A percentile compares a stretch with the other conserved stretches of the same genome.
Conservation (phyloP, 2,113 vertebrate genomes). For the Scortum barcoo region DNA sequence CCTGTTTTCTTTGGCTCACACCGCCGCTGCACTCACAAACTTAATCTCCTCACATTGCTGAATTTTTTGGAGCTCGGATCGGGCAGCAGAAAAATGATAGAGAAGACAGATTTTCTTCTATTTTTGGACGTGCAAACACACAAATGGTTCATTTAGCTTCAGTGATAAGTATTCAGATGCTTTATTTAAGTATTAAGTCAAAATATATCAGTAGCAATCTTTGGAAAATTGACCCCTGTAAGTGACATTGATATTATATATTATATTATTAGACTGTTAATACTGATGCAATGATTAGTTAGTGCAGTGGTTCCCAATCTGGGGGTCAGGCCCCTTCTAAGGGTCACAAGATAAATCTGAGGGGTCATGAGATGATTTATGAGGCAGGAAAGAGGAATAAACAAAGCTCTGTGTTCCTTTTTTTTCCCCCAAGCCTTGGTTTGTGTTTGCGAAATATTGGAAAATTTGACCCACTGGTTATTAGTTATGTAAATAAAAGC, state of each 20-base stretch:
- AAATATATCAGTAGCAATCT: too few species aligned
- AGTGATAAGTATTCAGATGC: too few species aligned
- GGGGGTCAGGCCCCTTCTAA: background rate
- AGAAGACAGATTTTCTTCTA: background rate
- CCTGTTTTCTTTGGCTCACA: slow-evolving; percentile 35
- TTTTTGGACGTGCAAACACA: background rate
- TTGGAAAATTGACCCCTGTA: background rate
- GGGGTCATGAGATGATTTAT: background rate
- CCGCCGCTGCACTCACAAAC: background rate
- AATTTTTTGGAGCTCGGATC: background rate
- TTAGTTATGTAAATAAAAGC: too few species aligned
- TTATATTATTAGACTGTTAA: background rate
- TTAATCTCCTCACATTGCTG: background rate
- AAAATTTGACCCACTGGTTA: too few species aligned
- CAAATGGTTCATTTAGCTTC: background rate
- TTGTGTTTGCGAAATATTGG: background rate
- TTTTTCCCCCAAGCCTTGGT: background rate
- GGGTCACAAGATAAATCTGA: background rate
- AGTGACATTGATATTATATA: background rate
- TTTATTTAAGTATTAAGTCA: background rate
- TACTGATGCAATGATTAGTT: background rate
- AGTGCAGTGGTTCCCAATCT: background rate
- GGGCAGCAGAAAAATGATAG: background rate
- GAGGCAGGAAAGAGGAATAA: background rate
- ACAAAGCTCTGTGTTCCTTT: background rate